Percentiles rank a stretch among this genome's conserved stretches.
These are phyloP conservation scores for Pseudopleuronectes americanus DNA, from an alignment of 2,797 vertebrate species.

Conservation along the genomic window DNA sequence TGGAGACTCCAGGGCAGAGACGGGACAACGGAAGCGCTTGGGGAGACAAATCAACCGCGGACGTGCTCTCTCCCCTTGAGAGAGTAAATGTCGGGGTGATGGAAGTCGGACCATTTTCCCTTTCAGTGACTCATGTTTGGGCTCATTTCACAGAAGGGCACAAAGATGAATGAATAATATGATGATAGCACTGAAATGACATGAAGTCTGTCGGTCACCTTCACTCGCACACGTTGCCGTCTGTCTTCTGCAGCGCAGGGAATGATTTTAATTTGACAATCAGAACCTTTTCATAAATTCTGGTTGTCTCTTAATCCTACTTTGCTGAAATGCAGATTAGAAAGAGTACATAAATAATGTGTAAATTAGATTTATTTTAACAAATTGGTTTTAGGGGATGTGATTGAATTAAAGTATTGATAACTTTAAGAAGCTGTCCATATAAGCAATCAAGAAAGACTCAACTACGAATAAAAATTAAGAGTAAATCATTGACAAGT, in stretches of 20 bases:
- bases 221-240: background rate
- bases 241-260: background rate
- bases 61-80: conserved; percentile 12
- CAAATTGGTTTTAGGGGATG: background rate
- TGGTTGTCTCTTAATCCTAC: no score
- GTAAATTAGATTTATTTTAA: background rate
- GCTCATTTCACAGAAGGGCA: conserved; percentile 49
- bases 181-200: conserved; percentile 4
- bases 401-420: background rate
- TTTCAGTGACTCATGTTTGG: conserved; percentile 40
- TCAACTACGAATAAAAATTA: background rate
- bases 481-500: background rate
- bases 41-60: conserved; percentile 37
- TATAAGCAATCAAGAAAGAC: background rate
- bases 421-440: no score
- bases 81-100: conserved; percentile 44
- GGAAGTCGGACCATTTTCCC: conserved; percentile 45
- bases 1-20: conserved; percentile 48
- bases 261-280: conserved; percentile 1
- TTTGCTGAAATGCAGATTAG: background rate
- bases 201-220: conserved; percentile 19
- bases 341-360: background rate
- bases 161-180: conserved; percentile 43
- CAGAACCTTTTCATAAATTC: background rate
- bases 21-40: conserved; percentile 18